Evolutionary conservation across 2,113 vertebrate genomes (phyloP).

Genomic region (Paralichthys olivaceus): DNA sequence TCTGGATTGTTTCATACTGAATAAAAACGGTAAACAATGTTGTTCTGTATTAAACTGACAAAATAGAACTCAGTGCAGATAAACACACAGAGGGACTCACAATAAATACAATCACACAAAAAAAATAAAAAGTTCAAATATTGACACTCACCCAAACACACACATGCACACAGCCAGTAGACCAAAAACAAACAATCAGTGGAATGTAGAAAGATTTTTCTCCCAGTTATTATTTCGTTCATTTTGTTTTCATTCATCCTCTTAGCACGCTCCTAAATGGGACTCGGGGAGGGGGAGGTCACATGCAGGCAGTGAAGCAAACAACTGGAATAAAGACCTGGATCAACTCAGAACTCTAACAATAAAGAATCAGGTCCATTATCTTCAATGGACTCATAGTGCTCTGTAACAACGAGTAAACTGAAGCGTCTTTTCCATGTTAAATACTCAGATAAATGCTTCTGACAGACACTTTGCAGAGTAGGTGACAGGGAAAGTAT

Average conservation of each 20-base stretch:
- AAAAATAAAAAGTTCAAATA: conserved; percentile 47
- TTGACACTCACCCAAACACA: conserved; percentile 42
- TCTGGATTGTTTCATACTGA: conserved; percentile 68
- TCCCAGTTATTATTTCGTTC: conserved; percentile 49
- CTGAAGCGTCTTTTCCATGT: neutral
- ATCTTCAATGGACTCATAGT: neutral
- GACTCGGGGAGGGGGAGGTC: conserved; percentile 47
- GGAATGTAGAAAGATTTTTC: conserved; percentile 64
- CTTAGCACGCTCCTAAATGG: conserved; percentile 12
- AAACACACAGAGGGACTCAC: conserved; percentile 62
- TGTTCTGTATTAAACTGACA: conserved; percentile 69
- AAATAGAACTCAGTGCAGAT: conserved; percentile 71
- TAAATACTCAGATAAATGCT: neutral
- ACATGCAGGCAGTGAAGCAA: conserved; percentile 47
- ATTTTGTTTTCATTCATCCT: conserved; percentile 55
- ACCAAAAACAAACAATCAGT: conserved; percentile 52
- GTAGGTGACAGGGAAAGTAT: neutral
- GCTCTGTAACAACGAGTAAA: neutral
- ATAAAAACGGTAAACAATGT: conserved; percentile 71
- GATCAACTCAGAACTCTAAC: neutral
- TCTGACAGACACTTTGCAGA: neutral
- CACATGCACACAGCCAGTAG: conserved; percentile 46
- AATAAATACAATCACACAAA: conserved; percentile 66
- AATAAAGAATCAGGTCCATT: neutral
- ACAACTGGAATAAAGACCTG: conserved; percentile 40